These are phyloP conservation scores for Hippocampus comes DNA, from an alignment of 2,113 vertebrate genomes.

Conservation along the genomic window DNA sequence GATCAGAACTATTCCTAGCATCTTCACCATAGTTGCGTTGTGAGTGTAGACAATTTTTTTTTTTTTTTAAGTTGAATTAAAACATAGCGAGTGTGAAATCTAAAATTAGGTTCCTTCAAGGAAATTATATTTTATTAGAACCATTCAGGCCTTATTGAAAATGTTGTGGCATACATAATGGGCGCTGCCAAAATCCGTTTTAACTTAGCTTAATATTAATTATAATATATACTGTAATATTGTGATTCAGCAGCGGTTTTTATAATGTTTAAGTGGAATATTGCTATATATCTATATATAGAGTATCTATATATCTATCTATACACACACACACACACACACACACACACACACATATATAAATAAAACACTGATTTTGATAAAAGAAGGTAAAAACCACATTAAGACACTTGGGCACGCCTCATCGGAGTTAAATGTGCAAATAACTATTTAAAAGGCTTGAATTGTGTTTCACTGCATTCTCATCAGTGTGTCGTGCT, in stretches of 20 bases:
- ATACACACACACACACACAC: too few relatives aligned
- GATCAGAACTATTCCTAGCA: conserved; percentile 17
- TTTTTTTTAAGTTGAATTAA: not conserved
- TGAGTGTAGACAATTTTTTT: not conserved
- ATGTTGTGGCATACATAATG: not conserved
- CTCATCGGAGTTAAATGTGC: not conserved
- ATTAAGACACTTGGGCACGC: too few relatives aligned
- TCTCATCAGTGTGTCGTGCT: not conserved
- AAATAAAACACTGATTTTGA: not conserved
- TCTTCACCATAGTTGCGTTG: conserved; percentile 5
- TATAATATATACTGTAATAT: not conserved
- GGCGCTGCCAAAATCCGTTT: not conserved
- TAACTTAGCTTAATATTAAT: not conserved
- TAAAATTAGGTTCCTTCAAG: conserved; percentile 25
- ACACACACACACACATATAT: too few relatives aligned
- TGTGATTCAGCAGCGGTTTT: conserved; percentile 5
- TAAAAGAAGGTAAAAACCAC: not conserved
- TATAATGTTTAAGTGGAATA: conserved; percentile 8
- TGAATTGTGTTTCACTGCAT: not conserved
- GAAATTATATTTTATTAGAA: conserved; percentile 24
- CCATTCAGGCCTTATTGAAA: not conserved
- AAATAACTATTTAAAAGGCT: not conserved
- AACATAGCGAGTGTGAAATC: not conserved
- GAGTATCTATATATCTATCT: too few relatives aligned
- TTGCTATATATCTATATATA: not conserved